Conservation (phyloP, 2,888 invertebrate genomes). For the Abscondita cerata region DNA sequence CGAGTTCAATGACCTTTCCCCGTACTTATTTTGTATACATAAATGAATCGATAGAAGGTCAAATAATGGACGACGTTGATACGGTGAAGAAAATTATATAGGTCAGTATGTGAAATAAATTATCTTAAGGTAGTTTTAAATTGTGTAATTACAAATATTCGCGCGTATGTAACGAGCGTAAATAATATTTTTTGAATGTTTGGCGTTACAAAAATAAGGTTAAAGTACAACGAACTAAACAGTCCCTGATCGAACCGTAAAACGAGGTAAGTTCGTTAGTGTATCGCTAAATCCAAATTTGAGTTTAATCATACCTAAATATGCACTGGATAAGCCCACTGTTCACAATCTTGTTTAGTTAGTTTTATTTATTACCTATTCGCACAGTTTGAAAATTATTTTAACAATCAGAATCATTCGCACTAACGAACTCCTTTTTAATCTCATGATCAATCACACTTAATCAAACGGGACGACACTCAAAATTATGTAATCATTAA, state of each 20-base stretch:
- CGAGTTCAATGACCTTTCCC: slow-evolving; percentile 8
- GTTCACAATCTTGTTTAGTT: slow-evolving; percentile 18
- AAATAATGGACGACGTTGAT: slow-evolving; percentile 7
- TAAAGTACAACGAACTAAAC: slow-evolving; percentile 11
- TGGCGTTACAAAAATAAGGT: slow-evolving; percentile 7
- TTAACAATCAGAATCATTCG: slow-evolving; percentile 25
- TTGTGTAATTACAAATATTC: neutral
- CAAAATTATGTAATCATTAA: slow-evolving; percentile 41
- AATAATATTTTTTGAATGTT: neutral
- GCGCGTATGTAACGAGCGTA: neutral
- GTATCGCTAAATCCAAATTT: slow-evolving; percentile 4
- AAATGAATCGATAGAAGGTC: slow-evolving; percentile 11
- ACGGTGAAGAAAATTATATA: slow-evolving; percentile 21
- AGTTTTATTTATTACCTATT: slow-evolving; percentile 20
- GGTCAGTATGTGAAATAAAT: slow-evolving; percentile 33
- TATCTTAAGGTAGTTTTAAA: slow-evolving; percentile 2
- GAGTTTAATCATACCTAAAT: slow-evolving; percentile 15
- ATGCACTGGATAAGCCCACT: slow-evolving; percentile 20
- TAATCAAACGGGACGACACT: slow-evolving; percentile 32
- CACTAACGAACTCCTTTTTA: slow-evolving; percentile 27
- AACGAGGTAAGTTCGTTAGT: neutral
- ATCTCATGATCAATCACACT: slow-evolving; percentile 33
- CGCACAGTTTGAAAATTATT: slow-evolving; percentile 23
- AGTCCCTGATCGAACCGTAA: slow-evolving; percentile 8
- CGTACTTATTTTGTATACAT: slow-evolving; percentile 12